phyloP scores from a whole-genome alignment of 2,797 vertebrate species.

The Tiaroga cobitis region DNA sequence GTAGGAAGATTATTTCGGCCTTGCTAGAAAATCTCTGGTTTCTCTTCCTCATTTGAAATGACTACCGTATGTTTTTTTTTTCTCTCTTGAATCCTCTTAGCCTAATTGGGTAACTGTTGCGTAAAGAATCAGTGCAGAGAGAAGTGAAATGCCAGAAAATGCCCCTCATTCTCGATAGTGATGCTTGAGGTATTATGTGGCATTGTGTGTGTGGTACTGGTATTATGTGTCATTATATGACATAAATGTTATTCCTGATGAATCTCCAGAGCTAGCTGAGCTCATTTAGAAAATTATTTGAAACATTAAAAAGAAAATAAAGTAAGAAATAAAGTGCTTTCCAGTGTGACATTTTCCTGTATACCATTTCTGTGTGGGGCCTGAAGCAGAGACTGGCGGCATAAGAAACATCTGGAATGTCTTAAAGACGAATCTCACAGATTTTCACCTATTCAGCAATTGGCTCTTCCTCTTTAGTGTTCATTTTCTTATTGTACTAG shows the following conservation, averaged over 20 bases:
- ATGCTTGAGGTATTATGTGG: background rate
- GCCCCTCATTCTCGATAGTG: background rate
- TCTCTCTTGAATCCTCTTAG: background rate
- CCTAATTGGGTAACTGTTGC: background rate
- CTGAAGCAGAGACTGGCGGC: background rate
- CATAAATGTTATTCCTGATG: background rate
- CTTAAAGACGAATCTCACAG: background rate
- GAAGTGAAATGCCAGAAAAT: slow-evolving; percentile 10
- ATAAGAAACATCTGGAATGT: background rate
- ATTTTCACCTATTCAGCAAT: background rate
- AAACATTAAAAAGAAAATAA: background rate
- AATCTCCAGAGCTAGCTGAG: background rate
- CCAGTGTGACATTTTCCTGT: background rate
- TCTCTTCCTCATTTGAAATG: slow-evolving; percentile 32
- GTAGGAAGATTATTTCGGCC: slow-evolving; percentile 1
- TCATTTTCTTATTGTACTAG: background rate
- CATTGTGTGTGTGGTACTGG: background rate
- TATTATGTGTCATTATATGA: background rate
- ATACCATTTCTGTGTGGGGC: no score
- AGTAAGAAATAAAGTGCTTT: background rate
- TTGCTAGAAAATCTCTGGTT: slow-evolving; percentile 27
- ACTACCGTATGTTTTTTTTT: background rate
- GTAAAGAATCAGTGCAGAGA: background rate
- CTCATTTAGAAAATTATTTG: background rate
- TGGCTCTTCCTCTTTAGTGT: background rate